Evolutionary conservation across 1,140 invertebrate species (phyloP).

Genomic region (Drosophila watanabei): DNA sequence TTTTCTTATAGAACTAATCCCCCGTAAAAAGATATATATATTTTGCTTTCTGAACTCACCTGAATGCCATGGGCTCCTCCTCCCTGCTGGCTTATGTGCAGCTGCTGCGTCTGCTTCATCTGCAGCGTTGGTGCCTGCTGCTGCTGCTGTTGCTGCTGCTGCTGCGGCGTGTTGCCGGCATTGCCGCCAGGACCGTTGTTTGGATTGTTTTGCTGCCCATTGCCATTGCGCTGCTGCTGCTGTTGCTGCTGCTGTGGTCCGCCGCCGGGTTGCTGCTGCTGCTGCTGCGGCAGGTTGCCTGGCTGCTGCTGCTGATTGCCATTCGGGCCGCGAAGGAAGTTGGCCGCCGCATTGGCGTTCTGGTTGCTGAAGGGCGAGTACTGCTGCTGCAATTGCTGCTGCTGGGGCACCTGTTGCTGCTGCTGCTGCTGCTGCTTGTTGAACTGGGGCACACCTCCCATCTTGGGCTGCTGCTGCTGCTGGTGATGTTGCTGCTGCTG

Average conservation of each 20-base stretch:
- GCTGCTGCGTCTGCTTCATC: conserved; percentile 94
- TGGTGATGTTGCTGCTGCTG: conserved; percentile 66
- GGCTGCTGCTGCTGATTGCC: conserved; percentile 85
- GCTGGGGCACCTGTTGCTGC: conserved; percentile 86
- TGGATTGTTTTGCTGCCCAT: conserved; percentile 69
- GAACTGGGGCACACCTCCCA: conserved; percentile 76
- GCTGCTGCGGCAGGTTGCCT: conserved; percentile 86
- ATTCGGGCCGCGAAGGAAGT: conserved; percentile 87
- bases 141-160: conserved; percentile 72
- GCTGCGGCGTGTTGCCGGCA: conserved; percentile 57
- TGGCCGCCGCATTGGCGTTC: conserved; percentile 69
- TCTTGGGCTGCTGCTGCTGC: conserved; percentile 65
- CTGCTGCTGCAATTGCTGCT: conserved; percentile 87
- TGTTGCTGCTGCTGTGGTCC: conserved; percentile 61
- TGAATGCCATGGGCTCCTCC: conserved; percentile 90
- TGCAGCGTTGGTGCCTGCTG: conserved; percentile 88
- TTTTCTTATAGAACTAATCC: too few relatives aligned
- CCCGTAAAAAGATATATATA: background rate
- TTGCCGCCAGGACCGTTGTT: conserved; percentile 68
- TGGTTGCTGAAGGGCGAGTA: conserved; percentile 89
- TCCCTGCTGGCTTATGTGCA: conserved; percentile 93
- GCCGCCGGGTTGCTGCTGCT: conserved; percentile 55
- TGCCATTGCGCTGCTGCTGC: conserved; percentile 54
- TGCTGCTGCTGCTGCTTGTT: conserved; percentile 85
- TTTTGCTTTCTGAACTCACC: conserved; percentile 86